phyloP scores from a whole-genome alignment of 2,888 invertebrate genomes.

The Anagyrus pseudococci region DNA sequence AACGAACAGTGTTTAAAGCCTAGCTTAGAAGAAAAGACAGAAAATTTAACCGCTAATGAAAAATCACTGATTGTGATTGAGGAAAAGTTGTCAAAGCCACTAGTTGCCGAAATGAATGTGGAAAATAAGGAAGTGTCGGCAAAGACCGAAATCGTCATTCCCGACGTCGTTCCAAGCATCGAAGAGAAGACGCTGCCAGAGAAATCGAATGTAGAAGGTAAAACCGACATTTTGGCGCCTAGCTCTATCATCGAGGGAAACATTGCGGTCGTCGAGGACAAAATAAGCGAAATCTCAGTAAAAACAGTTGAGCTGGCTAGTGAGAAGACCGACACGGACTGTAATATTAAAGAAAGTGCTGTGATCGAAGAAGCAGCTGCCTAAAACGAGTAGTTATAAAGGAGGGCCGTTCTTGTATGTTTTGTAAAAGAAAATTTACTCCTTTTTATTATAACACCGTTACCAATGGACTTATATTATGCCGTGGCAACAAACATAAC shows the following conservation, averaged over 20 bases:
- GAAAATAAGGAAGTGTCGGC: slow-evolving; percentile 5
- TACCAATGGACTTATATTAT: slow-evolving; percentile 30
- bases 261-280: background rate
- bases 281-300: slow-evolving; percentile 16
- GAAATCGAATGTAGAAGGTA: background rate
- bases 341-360: slow-evolving; percentile 46
- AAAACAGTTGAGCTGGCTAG: slow-evolving; percentile 24
- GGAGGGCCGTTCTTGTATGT: slow-evolving; percentile 26
- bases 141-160: slow-evolving; percentile 16
- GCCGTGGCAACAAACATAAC: slow-evolving; percentile 29
- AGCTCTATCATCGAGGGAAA: slow-evolving; percentile 6
- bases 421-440: slow-evolving; percentile 20
- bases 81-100: slow-evolving; percentile 10
- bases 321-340: slow-evolving; percentile 27
- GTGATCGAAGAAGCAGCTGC: slow-evolving; percentile 57
- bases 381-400: slow-evolving; percentile 43
- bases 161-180: slow-evolving; percentile 4
- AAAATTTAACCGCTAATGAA: background rate
- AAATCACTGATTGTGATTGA: background rate
- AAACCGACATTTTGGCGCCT: slow-evolving; percentile 1
- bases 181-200: background rate
- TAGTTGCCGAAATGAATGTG: slow-evolving; percentile 3
- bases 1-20: background rate
- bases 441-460: slow-evolving; percentile 37
- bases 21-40: slow-evolving; percentile 10